Base-by-base conservation (phyloP, 2,888 invertebrate species). In the Melitaea athalia region DNA sequence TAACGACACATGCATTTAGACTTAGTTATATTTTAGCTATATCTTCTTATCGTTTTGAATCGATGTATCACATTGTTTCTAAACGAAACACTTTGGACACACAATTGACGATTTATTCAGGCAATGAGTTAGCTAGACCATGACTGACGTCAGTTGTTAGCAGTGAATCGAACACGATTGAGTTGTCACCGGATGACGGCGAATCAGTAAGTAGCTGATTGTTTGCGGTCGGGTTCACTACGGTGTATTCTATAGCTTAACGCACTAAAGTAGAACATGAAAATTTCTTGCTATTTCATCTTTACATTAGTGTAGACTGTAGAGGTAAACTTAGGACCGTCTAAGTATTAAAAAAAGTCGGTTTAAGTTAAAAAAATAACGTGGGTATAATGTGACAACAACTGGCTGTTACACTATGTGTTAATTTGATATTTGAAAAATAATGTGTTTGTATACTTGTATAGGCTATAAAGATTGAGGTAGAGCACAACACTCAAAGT, bases 141-240 rank as follows among this genome's bases (percentile, higher is more conserved):
- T 11, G 14, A 17, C 10, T 12, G 24, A 5, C 24, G 24, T 24
- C 31, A 55, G 53, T 33, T 33, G 53, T 55, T 55, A 55, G n/a
- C 12, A 31, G 14, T n/a, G n/a, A 55, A 55, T 33, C 53, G 33
- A 55, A 55, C 33, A 55, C 53, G 53, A 55, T 55, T 55, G 53
- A 55, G 33, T 31, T 55, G 53, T 55, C 53, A 12, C 31, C 31
- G 53, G 24, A 31, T 12, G 31, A 53, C 53, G 14, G 53, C 53
- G 47, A 49, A 49, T 49, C 14, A 49, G n/a, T n/a, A 5, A 31
- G 53, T 3, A 31, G 6, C 5, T 53, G 50, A 55, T 55, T n/a
- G 31, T 55, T 55, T 33, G 53, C 53, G 53, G 53, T 55, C 14
- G 6, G 6, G 14, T 55, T 55, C 24, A 31, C 33, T 14, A 55